phyloP scores from a whole-genome alignment of 2,113 vertebrate species.

The Rhadina sibilatrix region DNA sequence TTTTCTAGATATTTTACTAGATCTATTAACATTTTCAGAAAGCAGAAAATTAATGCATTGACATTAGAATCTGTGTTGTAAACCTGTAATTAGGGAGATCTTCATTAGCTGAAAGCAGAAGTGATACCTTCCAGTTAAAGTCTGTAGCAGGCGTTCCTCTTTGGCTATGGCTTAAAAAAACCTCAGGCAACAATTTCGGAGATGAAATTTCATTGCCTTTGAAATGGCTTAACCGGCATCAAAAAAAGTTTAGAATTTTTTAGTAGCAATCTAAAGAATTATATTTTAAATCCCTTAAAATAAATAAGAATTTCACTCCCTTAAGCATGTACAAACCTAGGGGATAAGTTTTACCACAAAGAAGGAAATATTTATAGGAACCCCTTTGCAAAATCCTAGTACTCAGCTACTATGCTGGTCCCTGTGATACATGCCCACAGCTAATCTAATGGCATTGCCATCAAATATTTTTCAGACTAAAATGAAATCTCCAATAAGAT shows the following conservation, averaged over 20 bases:
- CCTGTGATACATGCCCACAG: background rate
- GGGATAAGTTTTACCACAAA: background rate
- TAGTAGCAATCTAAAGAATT: background rate
- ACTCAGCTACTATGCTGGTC: background rate
- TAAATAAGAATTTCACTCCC: background rate
- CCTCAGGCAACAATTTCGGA: background rate
- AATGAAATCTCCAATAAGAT: conserved; percentile 29
- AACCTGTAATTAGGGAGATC: background rate
- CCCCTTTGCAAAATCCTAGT: background rate
- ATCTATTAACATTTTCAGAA: background rate
- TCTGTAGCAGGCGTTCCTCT: background rate
- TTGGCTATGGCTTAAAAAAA: background rate
- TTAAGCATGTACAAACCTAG: background rate
- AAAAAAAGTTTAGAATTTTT: background rate
- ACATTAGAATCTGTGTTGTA: background rate
- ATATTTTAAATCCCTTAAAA: background rate
- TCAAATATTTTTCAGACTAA: conserved; percentile 29
- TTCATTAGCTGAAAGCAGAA: background rate
- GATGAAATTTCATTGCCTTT: background rate
- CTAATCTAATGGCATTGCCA: conserved; percentile 2
- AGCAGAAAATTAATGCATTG: background rate
- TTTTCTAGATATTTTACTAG: background rate
- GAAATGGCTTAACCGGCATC: background rate
- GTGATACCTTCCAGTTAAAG: background rate
- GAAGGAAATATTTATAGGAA: background rate